Percentiles rank a stretch among this genome's conserved stretches.
Evolutionary conservation across 2,888 invertebrate genomes (phyloP).

Genomic region (Hymenopus coronatus): DNA sequence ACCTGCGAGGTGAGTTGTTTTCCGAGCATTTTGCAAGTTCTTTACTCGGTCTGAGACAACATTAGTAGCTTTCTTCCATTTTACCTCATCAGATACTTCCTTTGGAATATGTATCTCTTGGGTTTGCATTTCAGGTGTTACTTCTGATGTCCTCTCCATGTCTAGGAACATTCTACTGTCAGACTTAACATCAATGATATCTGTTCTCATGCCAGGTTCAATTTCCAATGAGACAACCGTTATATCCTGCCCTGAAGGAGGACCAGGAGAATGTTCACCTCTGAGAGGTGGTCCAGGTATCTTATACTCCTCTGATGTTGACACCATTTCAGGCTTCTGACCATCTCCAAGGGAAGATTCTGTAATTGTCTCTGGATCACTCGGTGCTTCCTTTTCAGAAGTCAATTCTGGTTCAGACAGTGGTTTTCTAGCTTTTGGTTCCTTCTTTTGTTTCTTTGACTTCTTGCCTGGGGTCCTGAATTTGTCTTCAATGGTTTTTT

Average conservation of each 20-base stretch:
- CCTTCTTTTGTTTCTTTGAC: not conserved
- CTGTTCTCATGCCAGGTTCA: not conserved
- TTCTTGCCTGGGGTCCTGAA: not conserved
- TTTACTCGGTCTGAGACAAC: constrained; percentile 55
- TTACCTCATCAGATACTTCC: constrained; percentile 29
- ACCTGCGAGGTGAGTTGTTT: constrained; percentile 58
- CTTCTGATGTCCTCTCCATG: not conserved
- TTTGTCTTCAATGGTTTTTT: not conserved
- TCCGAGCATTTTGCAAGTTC: constrained; percentile 53
- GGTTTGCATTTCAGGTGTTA: constrained; percentile 44
- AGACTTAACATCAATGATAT: not conserved
- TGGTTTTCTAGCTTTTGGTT: not conserved
- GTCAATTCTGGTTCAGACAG: not conserved
- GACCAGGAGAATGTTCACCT: constrained; percentile 38
- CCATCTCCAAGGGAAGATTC: not conserved
- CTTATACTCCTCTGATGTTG: not conserved
- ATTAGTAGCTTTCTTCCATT: constrained; percentile 55
- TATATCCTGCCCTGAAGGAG: constrained; percentile 26
- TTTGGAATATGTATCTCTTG: not conserved
- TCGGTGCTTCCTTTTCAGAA: not conserved
- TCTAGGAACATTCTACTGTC: not conserved
- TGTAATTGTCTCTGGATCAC: not conserved
- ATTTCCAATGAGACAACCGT: not conserved
- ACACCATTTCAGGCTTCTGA: not conserved
- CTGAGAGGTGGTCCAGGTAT: not conserved